Base-by-base conservation (phyloP, 2,888 invertebrate species). In the Chrysodeixis includens region DNA sequence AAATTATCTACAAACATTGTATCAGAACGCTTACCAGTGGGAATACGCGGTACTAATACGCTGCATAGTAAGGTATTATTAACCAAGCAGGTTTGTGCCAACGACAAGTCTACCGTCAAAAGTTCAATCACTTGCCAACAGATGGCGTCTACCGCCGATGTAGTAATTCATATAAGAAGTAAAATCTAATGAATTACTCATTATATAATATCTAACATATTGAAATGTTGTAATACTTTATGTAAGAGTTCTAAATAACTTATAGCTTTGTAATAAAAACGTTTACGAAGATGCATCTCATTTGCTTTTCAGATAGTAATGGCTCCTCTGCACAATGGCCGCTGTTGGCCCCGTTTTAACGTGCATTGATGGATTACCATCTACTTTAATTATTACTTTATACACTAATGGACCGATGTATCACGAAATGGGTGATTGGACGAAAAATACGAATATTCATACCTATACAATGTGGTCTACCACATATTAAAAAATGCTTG, bases 131-230 rank as follows among this genome's bases (percentile, higher is more conserved):
- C 7, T 12, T 6, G 12, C 3, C 51, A 57, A 70, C 20, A 79
- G 79, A 79, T 79, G 79, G 81, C 79, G 72, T 56, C 10, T 59
- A 9, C 10, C 14, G 7, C 7, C 12, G 4, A 55, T 51, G 40
- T 53, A 56, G n/a, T n/a, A 32, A 60, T 58, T 49, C 30, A 54
- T 20, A 16, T 5, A 44, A 46, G 18, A 46, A 18, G 46, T 49
- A 20, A 1, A 62, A n/a, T 7, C 6, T 30, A 18, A n/a, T 18
- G 12, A 2, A 30, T 9, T 52, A 66, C 54, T 53, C 20, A 26
- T 72, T 65, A 57, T 56, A 30, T 32, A 46, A 51, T 0, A 32
- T 6, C 16, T n/a, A 6, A 1, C 32, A 18, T 30, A 40, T 62
- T 63, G 22, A 32, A 30, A 57, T 66, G 7, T 60, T 56, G 65